Base-by-base conservation (phyloP, 2,888 invertebrate genomes). In the Spisula solida region DNA sequence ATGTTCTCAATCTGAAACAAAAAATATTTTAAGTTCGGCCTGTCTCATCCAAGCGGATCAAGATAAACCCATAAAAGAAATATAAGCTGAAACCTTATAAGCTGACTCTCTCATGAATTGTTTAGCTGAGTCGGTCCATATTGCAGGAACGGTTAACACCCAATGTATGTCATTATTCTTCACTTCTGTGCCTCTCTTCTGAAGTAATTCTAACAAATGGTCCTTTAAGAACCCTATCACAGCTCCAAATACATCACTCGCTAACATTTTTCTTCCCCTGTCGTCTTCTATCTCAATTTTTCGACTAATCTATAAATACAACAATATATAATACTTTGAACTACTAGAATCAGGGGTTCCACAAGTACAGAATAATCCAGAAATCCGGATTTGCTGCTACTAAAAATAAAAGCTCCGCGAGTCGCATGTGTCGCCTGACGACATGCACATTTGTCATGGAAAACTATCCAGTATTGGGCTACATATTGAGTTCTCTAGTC, bases 71-170 rank as follows among this genome's bases (percentile, higher is more conserved):
- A 55, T 4, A 25, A 60, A n/a, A 66, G 2, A 25, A 25, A 25
- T 66, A 8, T 4, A 56, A 5, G 20, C 56, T 0, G 5, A 25
- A 25, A 93, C 93, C 90, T 90, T 70, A 75, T 92, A 87, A 2
- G 93, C 92, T 2, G 93, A 88, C 80, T 94, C 93, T 66, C 93
- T 88, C 93, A 94, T 94, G 78, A 94, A 94, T 86, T 94, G 93
- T 87, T 94, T 94, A 12, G 93, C 92, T 0, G 91, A 88, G 83
- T 94, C 93, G 18, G 88, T 87, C 93, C 93, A 94, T 20, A 94
- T 94, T 4, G 93, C 93, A 8, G 93, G 93, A 0, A 94, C 93
- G 0, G 93, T 94, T 41, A 94, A 84, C 25, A 94, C 91, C 93
- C 93, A 94, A 81, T 92, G 93, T 12, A 94, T 92, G 56, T 94